These are phyloP conservation scores for Ambastaia sidthimunki DNA, from an alignment of 2,797 vertebrate species.

Conservation along the genomic window DNA sequence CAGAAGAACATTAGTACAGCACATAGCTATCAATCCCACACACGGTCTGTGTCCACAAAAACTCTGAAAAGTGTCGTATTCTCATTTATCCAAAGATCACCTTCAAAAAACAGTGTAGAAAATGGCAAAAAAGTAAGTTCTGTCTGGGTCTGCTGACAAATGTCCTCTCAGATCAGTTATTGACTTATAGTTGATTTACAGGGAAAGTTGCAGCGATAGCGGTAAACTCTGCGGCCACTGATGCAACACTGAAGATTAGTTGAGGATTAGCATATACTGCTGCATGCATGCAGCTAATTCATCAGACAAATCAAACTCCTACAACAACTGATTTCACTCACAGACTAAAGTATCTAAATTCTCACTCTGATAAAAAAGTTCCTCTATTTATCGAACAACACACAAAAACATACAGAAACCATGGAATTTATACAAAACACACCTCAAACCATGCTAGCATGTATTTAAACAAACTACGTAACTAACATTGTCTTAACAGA, in stretches of 20 bases:
- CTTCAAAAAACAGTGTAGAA: not conserved
- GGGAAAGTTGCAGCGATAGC: slow-evolving; percentile 40
- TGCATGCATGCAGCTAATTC: not conserved
- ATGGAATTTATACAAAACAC: not conserved
- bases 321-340: not conserved
- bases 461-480: not conserved
- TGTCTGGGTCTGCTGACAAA: slow-evolving; percentile 27
- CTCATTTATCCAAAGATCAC: not conserved
- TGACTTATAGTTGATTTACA: slow-evolving; percentile 39
- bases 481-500: not conserved
- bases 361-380: not conserved
- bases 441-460: slow-evolving; percentile 30
- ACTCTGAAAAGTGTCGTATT: not conserved
- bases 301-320: slow-evolving; percentile 1
- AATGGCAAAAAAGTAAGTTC: not conserved
- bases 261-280: not conserved
- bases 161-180: slow-evolving; percentile 39
- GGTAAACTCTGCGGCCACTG: slow-evolving; percentile 11
- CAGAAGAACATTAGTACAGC: not conserved
- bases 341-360: not conserved
- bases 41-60: not conserved
- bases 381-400: not conserved
- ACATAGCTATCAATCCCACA: not conserved
- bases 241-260: slow-evolving; percentile 11
- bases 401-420: not conserved